phyloP scores from a whole-genome alignment of 1,140 invertebrate species.

The Trachelipus rathkii region DNA sequence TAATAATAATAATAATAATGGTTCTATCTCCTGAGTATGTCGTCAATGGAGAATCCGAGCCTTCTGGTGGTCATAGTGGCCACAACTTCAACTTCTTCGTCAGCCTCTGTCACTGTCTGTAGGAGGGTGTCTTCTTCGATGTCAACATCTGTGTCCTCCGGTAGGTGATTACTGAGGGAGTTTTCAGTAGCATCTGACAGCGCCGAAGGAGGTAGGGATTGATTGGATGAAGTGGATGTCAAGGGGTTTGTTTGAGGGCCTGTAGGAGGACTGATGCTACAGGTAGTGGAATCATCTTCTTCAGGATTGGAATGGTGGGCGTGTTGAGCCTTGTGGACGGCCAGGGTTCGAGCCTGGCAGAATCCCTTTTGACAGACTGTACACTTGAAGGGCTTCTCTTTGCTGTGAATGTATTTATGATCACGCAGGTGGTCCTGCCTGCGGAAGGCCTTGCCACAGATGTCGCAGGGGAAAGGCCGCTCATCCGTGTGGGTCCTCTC shows the following conservation, averaged over 20 bases:
- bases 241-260: constrained; percentile 7
- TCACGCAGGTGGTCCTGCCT: too few species aligned
- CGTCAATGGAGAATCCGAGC: constrained; percentile 27
- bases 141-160: constrained; percentile 19
- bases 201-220: background rate
- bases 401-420: too few species aligned
- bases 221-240: constrained; percentile 4
- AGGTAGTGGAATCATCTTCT: background rate
- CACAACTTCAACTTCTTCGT: constrained; percentile 21
- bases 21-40: constrained; percentile 29
- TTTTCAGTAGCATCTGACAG: constrained; percentile 5
- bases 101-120: constrained; percentile 20
- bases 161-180: constrained; percentile 10
- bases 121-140: constrained; percentile 21
- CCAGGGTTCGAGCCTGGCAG: too few species aligned
- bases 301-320: constrained; percentile 14
- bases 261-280: background rate
- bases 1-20: too few species aligned
- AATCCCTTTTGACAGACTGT: too few species aligned
- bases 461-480: too few species aligned
- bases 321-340: constrained; percentile 78
- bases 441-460: too few species aligned
- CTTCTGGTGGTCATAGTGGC: constrained; percentile 10
- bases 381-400: too few species aligned
- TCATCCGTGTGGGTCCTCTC: too few species aligned